Evolutionary conservation across 2,113 vertebrate genomes (phyloP).

Genomic region (Beaufortia kweichowensis): DNA sequence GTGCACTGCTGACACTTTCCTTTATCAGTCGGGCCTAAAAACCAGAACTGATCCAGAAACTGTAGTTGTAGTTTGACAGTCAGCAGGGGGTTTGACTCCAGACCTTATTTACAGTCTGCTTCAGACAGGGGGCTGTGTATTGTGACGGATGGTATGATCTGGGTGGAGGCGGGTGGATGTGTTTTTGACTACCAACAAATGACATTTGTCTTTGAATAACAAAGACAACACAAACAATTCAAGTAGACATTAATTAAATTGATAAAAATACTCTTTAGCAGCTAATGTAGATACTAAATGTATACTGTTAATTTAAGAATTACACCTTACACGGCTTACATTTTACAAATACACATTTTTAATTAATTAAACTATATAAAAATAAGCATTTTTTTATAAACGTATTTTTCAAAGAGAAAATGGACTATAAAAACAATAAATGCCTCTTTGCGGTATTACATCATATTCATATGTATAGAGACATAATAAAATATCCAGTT

Average conservation of each 20-base stretch:
- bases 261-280: too few relatives aligned
- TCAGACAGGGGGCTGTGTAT: conserved; percentile 32
- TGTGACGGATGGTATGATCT: conserved; percentile 43
- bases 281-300: too few relatives aligned
- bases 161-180: conserved; percentile 24
- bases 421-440: too few relatives aligned
- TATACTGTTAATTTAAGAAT: too few relatives aligned
- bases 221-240: not conserved
- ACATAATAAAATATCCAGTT: too few relatives aligned
- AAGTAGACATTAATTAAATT: not conserved
- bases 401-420: too few relatives aligned
- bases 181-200: conserved; percentile 47
- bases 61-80: not conserved
- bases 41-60: not conserved
- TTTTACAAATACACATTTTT: too few relatives aligned
- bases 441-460: too few relatives aligned
- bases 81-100: conserved; percentile 21
- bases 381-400: too few relatives aligned
- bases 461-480: too few relatives aligned
- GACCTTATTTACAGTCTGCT: not conserved
- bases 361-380: too few relatives aligned
- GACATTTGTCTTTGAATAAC: conserved; percentile 16
- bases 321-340: too few relatives aligned
- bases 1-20: not conserved
- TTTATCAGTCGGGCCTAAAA: not conserved